These are phyloP conservation scores for Suncus etruscus DNA, from an alignment of 2,113 vertebrate species.

Conservation along the genomic window DNA sequence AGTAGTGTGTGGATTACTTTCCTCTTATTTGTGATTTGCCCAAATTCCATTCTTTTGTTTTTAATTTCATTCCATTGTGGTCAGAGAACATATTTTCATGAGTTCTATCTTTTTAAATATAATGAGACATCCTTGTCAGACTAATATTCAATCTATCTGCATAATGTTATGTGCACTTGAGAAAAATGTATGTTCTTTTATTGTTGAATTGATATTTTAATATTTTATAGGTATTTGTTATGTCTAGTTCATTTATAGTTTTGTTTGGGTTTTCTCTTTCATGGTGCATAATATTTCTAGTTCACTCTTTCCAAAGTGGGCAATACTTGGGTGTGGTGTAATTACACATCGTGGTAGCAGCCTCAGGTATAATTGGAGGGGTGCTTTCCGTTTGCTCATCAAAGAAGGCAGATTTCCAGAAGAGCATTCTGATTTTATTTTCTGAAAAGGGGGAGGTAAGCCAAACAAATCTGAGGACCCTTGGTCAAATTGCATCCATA, in stretches of 20 bases:
- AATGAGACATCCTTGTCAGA: not conserved
- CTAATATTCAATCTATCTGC: not conserved
- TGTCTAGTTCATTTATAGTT: not conserved
- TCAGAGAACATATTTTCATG: not conserved
- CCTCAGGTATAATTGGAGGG: too few species aligned
- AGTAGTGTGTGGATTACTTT: not conserved
- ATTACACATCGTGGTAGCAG: too few species aligned
- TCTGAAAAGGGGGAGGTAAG: too few species aligned
- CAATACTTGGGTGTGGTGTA: too few species aligned
- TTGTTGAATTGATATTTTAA: not conserved
- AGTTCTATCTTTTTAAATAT: not conserved
- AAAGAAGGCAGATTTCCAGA: too few species aligned
- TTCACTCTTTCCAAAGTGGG: too few species aligned
- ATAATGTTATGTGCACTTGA: not conserved
- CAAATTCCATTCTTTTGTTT: slow-evolving; percentile 19
- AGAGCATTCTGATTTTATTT: too few species aligned
- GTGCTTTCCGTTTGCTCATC: too few species aligned
- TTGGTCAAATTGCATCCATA: too few species aligned
- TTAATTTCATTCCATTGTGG: not conserved
- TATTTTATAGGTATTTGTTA: not conserved
- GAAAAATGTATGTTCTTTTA: too few species aligned
- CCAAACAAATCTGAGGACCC: too few species aligned
- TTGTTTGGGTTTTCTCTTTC: not conserved
- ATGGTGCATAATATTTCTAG: not conserved
- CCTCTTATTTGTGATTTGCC: not conserved